phyloP scores from a whole-genome alignment of 2,113 vertebrate genomes.

The human region DNA sequence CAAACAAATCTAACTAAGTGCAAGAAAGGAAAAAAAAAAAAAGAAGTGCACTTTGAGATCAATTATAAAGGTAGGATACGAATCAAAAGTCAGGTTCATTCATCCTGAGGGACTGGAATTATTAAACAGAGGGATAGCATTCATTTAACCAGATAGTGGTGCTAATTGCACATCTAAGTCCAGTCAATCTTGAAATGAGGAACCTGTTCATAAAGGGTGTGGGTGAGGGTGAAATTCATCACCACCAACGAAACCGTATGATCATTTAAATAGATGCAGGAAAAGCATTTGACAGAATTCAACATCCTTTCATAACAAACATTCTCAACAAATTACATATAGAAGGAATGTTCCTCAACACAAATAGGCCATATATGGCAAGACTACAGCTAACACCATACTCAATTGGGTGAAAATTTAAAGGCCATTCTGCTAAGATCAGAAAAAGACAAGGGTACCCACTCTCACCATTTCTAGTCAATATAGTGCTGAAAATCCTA shows the following conservation, averaged over 20 bases:
- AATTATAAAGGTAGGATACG: background rate
- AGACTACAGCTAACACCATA: background rate
- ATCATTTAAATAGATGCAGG: background rate
- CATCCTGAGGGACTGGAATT: background rate
- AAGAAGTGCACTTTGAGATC: background rate
- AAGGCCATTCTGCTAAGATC: background rate
- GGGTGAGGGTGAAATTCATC: background rate
- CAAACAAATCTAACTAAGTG: slow-evolving; percentile 20
- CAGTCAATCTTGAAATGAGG: slow-evolving; percentile 2
- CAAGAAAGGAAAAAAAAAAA: background rate
- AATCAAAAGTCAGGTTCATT: slow-evolving; percentile 20
- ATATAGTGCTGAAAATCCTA: background rate
- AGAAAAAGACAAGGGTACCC: background rate
- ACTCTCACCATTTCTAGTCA: background rate
- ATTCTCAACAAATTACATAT: background rate
- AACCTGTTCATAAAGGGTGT: background rate
- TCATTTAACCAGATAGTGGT: background rate
- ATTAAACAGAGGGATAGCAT: background rate
- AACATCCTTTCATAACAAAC: background rate
- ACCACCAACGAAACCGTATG: background rate
- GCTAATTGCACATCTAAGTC: background rate
- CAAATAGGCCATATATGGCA: background rate
- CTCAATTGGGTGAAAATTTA: background rate
- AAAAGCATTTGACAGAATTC: background rate
- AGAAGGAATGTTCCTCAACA: background rate